phyloP scores from a whole-genome alignment of 2,888 invertebrate genomes.

The Cataglyphis albicans region DNA sequence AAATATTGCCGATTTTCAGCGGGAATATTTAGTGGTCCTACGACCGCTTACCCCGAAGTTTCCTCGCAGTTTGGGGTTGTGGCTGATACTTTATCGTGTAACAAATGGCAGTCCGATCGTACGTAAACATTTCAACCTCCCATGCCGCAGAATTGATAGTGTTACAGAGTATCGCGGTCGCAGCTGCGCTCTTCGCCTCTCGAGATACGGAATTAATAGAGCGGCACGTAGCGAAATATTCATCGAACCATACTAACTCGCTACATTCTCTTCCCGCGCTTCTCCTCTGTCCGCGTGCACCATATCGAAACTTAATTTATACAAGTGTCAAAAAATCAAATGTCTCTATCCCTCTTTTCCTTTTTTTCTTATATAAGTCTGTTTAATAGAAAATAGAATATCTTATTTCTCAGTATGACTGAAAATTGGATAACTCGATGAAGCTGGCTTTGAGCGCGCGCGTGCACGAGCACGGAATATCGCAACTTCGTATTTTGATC shows the following conservation, averaged over 20 bases:
- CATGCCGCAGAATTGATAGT: constrained; percentile 68
- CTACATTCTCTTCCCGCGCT: not conserved
- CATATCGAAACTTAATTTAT: constrained; percentile 2
- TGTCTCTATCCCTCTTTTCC: too few relatives aligned
- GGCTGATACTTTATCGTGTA: constrained; percentile 73
- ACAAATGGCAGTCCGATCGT: constrained; percentile 74
- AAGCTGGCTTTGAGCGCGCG: not conserved
- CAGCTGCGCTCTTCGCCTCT: constrained; percentile 68
- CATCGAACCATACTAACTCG: constrained; percentile 20
- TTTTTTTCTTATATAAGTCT: not conserved
- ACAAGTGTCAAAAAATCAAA: not conserved
- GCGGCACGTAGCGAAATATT: constrained; percentile 51
- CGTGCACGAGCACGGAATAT: not conserved
- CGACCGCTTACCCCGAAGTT: constrained; percentile 54
- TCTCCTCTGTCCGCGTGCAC: not conserved
- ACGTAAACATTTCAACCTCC: constrained; percentile 74
- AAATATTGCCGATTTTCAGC: constrained; percentile 47
- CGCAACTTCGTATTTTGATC: constrained; percentile 15
- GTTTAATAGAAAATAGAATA: not conserved
- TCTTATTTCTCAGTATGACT: not conserved
- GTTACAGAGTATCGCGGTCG: constrained; percentile 71
- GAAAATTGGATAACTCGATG: not conserved
- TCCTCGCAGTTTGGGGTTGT: constrained; percentile 55
- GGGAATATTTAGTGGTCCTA: constrained; percentile 53
- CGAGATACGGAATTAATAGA: constrained; percentile 74